Evolutionary conservation across 2,113 vertebrate species (phyloP).

Genomic region (Ctenodactylus gundi): DNA sequence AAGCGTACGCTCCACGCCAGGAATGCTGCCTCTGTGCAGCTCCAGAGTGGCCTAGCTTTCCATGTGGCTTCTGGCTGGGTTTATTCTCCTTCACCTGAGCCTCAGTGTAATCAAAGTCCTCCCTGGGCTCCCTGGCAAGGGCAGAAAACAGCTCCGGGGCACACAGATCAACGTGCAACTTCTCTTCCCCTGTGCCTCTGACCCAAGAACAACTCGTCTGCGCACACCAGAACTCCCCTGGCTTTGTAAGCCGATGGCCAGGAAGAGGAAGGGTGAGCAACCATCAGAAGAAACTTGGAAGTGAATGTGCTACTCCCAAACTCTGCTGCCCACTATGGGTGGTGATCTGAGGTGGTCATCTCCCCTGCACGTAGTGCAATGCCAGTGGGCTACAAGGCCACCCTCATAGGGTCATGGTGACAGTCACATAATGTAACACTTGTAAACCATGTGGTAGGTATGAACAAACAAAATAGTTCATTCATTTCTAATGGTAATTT

Average conservation of each 20-base stretch:
- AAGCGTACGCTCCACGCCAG: slow-evolving; percentile 64
- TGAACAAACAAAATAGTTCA: neutral
- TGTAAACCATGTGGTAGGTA: neutral
- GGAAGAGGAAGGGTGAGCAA: neutral
- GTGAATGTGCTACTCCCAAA: no score
- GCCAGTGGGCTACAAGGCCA: neutral
- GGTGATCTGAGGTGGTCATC: neutral
- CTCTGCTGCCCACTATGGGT: no score
- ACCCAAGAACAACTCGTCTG: neutral
- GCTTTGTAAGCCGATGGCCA: neutral
- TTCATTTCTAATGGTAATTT: neutral
- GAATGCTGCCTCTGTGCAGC: slow-evolving; percentile 59
- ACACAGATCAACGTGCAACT: neutral
- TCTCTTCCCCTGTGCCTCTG: neutral
- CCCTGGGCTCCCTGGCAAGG: fast-evolving
- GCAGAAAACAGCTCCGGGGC: slow-evolving; percentile 1
- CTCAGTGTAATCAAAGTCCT: neutral
- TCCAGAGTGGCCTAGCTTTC: neutral
- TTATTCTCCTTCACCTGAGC: slow-evolving; percentile 54
- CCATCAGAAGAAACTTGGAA: neutral
- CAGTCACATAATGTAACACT: neutral
- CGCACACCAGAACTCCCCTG: neutral
- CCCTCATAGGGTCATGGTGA: neutral
- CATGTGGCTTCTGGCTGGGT: neutral
- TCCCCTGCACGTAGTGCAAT: neutral